Conservation (phyloP, 2,888 invertebrate genomes). For the Himalopsyche tibetana region DNA sequence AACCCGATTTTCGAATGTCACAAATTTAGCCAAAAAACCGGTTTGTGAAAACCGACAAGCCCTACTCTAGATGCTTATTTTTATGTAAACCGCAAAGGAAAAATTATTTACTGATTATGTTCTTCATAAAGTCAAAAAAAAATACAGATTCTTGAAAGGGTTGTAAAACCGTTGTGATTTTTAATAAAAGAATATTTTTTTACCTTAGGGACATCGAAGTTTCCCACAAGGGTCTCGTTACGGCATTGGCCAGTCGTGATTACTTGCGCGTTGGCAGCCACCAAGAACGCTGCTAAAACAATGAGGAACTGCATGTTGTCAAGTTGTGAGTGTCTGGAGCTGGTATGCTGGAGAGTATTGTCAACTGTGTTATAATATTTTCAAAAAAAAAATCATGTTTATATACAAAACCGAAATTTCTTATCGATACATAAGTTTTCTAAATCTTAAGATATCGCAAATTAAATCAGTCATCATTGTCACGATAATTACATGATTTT, state of each 20-base stretch:
- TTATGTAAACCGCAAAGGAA: too few relatives aligned
- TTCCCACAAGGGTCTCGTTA: constrained; percentile 41
- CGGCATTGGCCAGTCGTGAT: constrained; percentile 49
- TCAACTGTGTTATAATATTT: background rate
- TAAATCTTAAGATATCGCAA: background rate
- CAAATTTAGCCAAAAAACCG: too few relatives aligned
- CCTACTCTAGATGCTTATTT: too few relatives aligned
- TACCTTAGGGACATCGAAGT: constrained; percentile 54
- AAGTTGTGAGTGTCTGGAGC: background rate
- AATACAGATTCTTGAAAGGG: too few relatives aligned
- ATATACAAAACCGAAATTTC: background rate
- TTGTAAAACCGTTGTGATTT: too few relatives aligned
- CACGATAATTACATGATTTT: background rate
- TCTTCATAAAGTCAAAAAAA: too few relatives aligned
- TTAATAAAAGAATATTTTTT: constrained; percentile 49
- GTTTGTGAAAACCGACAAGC: too few relatives aligned
- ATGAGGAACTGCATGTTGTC: constrained; percentile 53
- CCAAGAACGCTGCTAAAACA: constrained; percentile 46
- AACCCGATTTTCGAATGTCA: too few relatives aligned
- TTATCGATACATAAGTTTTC: background rate
- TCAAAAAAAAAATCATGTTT: background rate
- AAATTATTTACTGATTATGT: too few relatives aligned
- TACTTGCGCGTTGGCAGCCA: constrained; percentile 51
- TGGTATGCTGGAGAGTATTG: background rate
- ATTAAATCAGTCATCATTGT: background rate